Evolutionary conservation across 92 coral and sea anemone species (phyloP), one percentile per base, ranked within the genome.

Genomic region (Palythoa grandiflora): DNA sequence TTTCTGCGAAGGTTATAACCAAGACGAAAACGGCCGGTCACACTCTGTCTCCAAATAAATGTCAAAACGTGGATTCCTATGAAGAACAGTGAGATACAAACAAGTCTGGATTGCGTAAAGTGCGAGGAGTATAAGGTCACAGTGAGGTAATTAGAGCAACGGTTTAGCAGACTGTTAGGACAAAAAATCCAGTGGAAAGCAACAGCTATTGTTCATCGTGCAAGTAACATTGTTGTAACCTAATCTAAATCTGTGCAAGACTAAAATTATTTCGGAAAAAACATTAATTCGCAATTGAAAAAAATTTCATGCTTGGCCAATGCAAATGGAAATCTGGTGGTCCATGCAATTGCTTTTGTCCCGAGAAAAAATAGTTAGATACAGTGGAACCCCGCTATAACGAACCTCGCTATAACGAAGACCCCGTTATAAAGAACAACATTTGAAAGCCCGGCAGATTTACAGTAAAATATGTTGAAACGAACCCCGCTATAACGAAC

Each of bases 31-130:
- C 10, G 73, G 73, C 9, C 9, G 73, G 73, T 39, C 73, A 39
- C 39, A 39, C 73, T 63, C 21, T 68, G 52, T 72, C 77, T 72
- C 77, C 9, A 72, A 72, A 72, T 72, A 72, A 28, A 28, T 72
- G 77, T 72, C 13, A 52, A 72, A 72, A 72, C 52, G 77, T 72
- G 51, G 77, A 72, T 72, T 72, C 77, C 77, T 9, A 72, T 53
- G 15, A 72, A 72, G 14, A 72, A 20, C n/a, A 72, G 44, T 28
- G 77, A 72, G 44, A 72, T 73, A 73, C 77, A 73, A 73, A 38
- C 77, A 73, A 53, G 39, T 10, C 38, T 14, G 77, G 16, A 15
- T 21, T 73, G 77, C 54, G 54, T 15, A 73, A 73, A 73, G 77
- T 73, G 77, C 21, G 77, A 73, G 77, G 54, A 73, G 48, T 19